Evolutionary conservation across 2,113 vertebrate genomes (phyloP).

Genomic region (Clarias magur): DNA sequence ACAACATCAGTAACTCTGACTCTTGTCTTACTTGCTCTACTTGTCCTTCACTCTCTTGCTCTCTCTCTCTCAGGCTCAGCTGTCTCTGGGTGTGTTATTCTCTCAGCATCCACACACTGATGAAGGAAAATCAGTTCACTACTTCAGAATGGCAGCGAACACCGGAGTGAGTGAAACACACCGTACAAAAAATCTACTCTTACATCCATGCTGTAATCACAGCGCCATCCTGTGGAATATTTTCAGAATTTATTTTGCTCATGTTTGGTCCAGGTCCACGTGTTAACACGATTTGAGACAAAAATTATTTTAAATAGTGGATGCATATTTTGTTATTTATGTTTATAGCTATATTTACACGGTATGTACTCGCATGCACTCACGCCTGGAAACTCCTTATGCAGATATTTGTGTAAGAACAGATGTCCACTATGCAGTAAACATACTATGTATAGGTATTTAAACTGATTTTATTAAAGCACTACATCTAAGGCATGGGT

Average conservation of each 20-base stretch:
- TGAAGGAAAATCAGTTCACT: constrained; percentile 73
- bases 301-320: no score
- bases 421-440: background rate
- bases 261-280: no score
- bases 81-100: constrained; percentile 84
- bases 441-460: no score
- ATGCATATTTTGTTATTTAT: no score
- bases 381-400: background rate
- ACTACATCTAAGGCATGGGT: background rate
- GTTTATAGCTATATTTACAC: background rate
- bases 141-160: constrained; percentile 83
- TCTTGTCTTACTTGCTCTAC: background rate
- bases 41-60: background rate
- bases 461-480: background rate
- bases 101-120: constrained; percentile 72
- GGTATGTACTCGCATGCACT: background rate
- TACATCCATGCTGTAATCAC: background rate
- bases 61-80: constrained; percentile 78
- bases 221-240: background rate
- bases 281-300: no score
- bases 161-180: constrained; percentile 75
- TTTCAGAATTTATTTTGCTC: background rate
- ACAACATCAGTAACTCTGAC: background rate
- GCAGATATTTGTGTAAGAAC: background rate
- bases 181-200: constrained; percentile 21